A percentile compares a stretch with the other conserved stretches of the same genome.
Conservation (phyloP, 2,797 vertebrate species). For the Cichlasoma orientale region DNA sequence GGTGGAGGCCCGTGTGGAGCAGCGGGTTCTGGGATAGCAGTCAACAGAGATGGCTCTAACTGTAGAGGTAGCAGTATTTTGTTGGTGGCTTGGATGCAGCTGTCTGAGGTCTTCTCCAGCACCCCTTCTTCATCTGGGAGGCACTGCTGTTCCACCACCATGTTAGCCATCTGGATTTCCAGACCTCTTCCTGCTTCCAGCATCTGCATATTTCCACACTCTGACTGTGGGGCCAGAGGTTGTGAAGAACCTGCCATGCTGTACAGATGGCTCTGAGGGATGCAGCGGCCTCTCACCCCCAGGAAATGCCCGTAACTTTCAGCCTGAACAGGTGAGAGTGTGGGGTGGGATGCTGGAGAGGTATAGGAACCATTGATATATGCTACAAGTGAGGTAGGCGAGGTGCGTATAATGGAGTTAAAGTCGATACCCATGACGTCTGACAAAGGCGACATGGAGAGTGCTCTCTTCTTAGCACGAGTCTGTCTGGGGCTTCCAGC, state of each 20-base stretch:
- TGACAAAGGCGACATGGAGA: conserved; percentile 90
- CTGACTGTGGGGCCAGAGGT: conserved; percentile 59
- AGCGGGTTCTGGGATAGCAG: conserved; percentile 54
- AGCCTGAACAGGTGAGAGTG: conserved; percentile 84
- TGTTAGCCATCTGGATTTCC: conserved; percentile 84
- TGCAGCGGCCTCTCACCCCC: conserved; percentile 90
- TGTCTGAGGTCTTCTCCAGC: conserved; percentile 52
- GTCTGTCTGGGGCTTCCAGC: conserved; percentile 81
- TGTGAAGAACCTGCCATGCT: conserved; percentile 61
- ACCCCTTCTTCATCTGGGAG: conserved; percentile 60
- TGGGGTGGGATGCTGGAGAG: conserved; percentile 82
- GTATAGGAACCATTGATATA: conserved; percentile 90
- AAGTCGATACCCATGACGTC: conserved; percentile 92
- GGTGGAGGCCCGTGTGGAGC: conserved; percentile 88
- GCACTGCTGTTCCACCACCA: conserved; percentile 87
- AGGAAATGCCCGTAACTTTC: conserved; percentile 95
- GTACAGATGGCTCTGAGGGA: conserved; percentile 79
- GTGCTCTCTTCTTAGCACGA: conserved; percentile 87
- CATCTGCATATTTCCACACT: conserved; percentile 82
- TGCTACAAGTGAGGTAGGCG: conserved; percentile 93
- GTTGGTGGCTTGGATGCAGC: conserved; percentile 72
- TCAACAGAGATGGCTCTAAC: conserved; percentile 48
- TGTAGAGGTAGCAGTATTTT: conserved; percentile 68
- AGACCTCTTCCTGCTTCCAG: conserved; percentile 81
- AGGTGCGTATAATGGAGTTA: conserved; percentile 93